Evolutionary conservation across 2,888 invertebrate species (phyloP), one percentile per base, ranked within the genome.

Genomic region (Diabrotica balteata): DNA sequence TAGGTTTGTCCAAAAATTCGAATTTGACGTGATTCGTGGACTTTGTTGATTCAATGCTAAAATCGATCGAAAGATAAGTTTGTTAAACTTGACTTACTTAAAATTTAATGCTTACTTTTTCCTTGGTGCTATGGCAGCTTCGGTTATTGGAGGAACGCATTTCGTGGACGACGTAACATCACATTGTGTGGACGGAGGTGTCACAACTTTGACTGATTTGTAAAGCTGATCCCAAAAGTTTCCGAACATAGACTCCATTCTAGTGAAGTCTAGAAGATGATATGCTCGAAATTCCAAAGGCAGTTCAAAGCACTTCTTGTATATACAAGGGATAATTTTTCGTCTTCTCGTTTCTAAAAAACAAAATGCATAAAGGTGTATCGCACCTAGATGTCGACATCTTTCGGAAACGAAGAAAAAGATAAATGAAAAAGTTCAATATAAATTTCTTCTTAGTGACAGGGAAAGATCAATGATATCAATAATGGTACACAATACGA

Each of bases 181-280:
- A 6, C 22, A 22, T 44, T 49, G 49, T 22, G 63, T 44, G 45
- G 64, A 52, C n/a, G 52, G 52, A 58, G 52, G 43, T 42, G 64
- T 59, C 46, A 68, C 63, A 59, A 72, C 74, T 67, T 80, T 80
- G 10, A 90, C 82, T 0, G 91, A 89, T 69, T 87, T 84, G 47
- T 86, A 84, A 42, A 93, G 84, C 75, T 88, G 90, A 7, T 88
- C 86, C 93, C 93, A 94, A 83, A 93, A 92, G 81, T 91, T 88
- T 77, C 87, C 90, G 7, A 89, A 81, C 69, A 81, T 82, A 1
- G 85, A 84, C 55, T 66, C 52, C 1, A 86, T 81, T 67, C 86
- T 84, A 17, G 85, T 84, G 76, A 89, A 90, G 76, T 89, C 88
- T 71, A 94, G 84, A 74, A 88, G 87, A 79, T 89, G 90, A 79